Evolutionary conservation across 2,797 vertebrate species (phyloP).

Genomic region (Poecilia wingei): DNA sequence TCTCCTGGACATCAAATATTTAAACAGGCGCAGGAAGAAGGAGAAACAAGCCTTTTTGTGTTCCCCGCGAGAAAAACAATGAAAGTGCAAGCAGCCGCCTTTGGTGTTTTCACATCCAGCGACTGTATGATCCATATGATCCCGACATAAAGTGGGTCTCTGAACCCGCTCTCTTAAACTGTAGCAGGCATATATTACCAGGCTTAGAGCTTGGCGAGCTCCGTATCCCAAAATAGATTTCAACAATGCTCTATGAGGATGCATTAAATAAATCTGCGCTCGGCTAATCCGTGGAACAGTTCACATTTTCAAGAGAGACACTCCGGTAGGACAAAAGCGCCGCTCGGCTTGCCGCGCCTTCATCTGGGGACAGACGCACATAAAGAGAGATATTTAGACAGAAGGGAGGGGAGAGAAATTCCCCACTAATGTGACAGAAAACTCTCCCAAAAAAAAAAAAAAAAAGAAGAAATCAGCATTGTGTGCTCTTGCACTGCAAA

Average conservation of each 20-base stretch:
- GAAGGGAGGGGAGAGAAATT: constrained; percentile 67
- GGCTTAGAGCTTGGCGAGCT: constrained; percentile 86
- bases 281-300: constrained; percentile 86
- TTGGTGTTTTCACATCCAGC: constrained; percentile 82
- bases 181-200: constrained; percentile 89
- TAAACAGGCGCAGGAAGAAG: constrained; percentile 77
- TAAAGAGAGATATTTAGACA: constrained; percentile 82
- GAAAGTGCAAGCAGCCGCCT: constrained; percentile 69
- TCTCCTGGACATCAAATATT: constrained; percentile 85
- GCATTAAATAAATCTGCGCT: constrained; percentile 89
- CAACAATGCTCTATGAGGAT: constrained; percentile 87
- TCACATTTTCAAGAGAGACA: constrained; percentile 82
- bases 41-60: constrained; percentile 68
- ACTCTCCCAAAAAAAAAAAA: constrained; percentile 42
- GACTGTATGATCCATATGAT: constrained; percentile 83
- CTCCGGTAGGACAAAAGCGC: constrained; percentile 82
- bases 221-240: constrained; percentile 88
- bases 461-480: constrained; percentile 64
- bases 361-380: constrained; percentile 82
- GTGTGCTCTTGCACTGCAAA: constrained; percentile 73
- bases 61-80: constrained; percentile 72
- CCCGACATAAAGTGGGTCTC: constrained; percentile 84
- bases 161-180: constrained; percentile 87
- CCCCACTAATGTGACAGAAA: constrained; percentile 81
- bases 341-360: constrained; percentile 78